Evolutionary conservation across 2,113 vertebrate genomes (phyloP).

Genomic region (Echinops telfairi): DNA sequence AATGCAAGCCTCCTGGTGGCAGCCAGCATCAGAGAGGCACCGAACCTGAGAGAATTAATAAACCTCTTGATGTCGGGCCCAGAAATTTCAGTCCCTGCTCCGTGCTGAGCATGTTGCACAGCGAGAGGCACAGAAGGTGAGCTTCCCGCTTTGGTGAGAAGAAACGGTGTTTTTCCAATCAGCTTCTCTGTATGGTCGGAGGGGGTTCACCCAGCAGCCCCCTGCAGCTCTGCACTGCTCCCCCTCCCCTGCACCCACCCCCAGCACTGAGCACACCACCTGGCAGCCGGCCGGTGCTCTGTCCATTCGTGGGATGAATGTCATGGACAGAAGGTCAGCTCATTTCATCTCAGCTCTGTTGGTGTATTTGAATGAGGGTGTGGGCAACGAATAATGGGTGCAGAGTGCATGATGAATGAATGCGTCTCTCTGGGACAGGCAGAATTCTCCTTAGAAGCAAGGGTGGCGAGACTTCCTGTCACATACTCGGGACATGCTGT

Average conservation of each 20-base stretch:
- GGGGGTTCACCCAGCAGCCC: accelerated
- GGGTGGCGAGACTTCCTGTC: not conserved
- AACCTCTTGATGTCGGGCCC: not conserved
- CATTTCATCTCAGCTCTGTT: not conserved
- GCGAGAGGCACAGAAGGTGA: not conserved
- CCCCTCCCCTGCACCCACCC: not conserved
- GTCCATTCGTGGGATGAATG: not conserved
- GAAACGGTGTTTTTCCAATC: not conserved
- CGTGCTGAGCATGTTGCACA: too few species aligned
- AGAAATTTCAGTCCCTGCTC: not conserved
- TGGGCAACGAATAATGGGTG: not conserved
- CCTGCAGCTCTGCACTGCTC: too few species aligned
- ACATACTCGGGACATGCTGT: not conserved
- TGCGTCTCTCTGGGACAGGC: not conserved
- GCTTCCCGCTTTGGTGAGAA: accelerated
- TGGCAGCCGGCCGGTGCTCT: not conserved
- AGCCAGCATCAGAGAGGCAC: not conserved
- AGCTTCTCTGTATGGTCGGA: not conserved
- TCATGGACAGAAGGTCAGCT: not conserved
- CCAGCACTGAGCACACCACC: not conserved
- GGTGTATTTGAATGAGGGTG: not conserved
- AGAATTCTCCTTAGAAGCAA: not conserved
- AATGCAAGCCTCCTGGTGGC: not conserved
- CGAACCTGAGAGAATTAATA: not conserved
- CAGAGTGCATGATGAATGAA: not conserved